Base-by-base conservation (phyloP, 2,888 invertebrate species). In the Tinea semifulvella region DNA sequence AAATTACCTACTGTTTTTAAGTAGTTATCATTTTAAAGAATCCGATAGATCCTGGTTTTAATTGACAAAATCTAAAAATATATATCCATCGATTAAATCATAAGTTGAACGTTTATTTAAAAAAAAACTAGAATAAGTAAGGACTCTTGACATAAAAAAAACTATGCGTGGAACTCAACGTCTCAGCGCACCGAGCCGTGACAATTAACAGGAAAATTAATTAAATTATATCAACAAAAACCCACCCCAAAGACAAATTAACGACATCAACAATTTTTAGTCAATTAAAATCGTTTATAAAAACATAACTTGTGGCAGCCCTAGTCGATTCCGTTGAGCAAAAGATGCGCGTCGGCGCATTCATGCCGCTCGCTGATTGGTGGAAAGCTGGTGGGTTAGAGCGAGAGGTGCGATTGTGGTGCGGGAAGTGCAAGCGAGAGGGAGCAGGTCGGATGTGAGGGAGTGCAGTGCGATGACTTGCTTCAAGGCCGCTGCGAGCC, bases 381-480 rank as follows among this genome's bases (percentile, higher is more conserved):
- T 57, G 49, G 61, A 50, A 14, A 8, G 27, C 20, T 52, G 62
- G 58, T 54, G 52, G 54, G 50, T 56, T 56, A 10, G 44, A 36
- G 19, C 13, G 31, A 22, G 45, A 44, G 59, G 45, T 67, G 49
- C 47, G 68, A 56, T 65, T 49, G 16, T 11, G 46, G 50, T 59
- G 40, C 35, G 19, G 49, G 48, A 47, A 38, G 40, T 45, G 49
- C 31, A 68, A 47, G 56, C 42, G 67, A 52, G 71, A 68, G 46
- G 49, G 58, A 8, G n/a, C n/a, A 45, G 52, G 59, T 52, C 70
- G 71, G 73, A 71, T 56, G 61, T 68, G 67, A 59, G 76, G 77
- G 77, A 75, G 76, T 68, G 68, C 60, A 68, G 79, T 74, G 65
- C 79, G 69, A 75, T 80, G 79, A 79, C 79, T 77, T 58, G 64